A percentile compares a stretch with the other conserved stretches of the same genome.
Conservation (phyloP, 2,113 vertebrate species). For the Crotalus viridis region DNA sequence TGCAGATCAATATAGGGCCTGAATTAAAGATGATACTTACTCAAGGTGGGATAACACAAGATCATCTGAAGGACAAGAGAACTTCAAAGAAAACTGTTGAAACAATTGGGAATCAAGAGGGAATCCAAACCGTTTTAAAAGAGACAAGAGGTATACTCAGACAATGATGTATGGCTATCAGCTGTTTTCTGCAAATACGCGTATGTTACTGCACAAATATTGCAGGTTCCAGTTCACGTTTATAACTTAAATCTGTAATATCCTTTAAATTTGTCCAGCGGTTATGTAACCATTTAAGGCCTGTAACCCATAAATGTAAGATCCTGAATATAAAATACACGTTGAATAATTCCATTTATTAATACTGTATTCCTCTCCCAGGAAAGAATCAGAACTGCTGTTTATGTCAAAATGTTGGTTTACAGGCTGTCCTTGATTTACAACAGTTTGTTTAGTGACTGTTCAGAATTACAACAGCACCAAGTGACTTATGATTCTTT, state of each 20-base stretch:
- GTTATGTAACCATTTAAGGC: not conserved
- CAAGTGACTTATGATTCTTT: not conserved
- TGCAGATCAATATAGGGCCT: constrained; percentile 25
- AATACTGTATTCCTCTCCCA: not conserved
- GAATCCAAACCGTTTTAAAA: constrained; percentile 29
- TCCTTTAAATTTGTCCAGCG: not conserved
- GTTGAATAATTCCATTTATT: not conserved
- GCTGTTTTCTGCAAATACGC: not conserved
- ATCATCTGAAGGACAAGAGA: constrained; percentile 25
- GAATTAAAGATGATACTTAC: constrained; percentile 38
- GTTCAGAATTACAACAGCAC: not conserved
- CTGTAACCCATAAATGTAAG: not conserved
- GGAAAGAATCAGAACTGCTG: not conserved
- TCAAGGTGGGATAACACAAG: constrained; percentile 35
- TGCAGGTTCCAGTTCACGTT: not conserved
- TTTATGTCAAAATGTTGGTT: not conserved
- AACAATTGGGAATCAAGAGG: constrained; percentile 29
- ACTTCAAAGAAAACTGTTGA: constrained; percentile 28
- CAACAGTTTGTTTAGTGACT: not conserved
- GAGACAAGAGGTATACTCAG: constrained; percentile 33
- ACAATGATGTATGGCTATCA: not conserved
- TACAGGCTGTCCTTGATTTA: not conserved
- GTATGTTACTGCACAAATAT: not conserved
- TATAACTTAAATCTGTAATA: not conserved
- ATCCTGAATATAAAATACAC: not conserved